Conservation (phyloP, 2,888 invertebrate species). For the Pinctada fucata region DNA sequence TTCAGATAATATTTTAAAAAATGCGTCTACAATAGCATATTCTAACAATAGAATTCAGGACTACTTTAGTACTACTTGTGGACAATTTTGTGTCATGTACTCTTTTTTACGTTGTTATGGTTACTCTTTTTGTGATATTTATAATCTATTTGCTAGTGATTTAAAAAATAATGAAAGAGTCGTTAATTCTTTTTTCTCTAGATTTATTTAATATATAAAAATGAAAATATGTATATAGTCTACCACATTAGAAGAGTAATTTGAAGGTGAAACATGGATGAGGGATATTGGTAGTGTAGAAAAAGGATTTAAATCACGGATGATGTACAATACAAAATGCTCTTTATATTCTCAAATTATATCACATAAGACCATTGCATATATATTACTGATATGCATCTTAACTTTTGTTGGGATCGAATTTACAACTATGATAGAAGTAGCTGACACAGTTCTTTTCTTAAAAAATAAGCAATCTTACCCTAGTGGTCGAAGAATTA, state of each 20-base stretch:
- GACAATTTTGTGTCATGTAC: constrained; percentile 1
- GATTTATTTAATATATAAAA: not conserved
- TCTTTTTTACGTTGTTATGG: constrained; percentile 4
- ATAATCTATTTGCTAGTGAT: not conserved
- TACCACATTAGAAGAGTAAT: too few species aligned
- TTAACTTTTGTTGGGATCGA: too few species aligned
- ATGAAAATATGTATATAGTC: not conserved
- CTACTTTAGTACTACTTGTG: not conserved
- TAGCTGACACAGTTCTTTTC: too few species aligned
- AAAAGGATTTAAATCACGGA: too few species aligned
- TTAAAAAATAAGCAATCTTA: too few species aligned
- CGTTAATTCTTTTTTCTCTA: constrained; percentile 1
- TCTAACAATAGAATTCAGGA: constrained; percentile 1
- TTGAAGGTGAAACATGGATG: too few species aligned
- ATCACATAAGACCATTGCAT: too few species aligned
- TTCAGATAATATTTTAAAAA: not conserved
- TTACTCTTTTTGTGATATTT: constrained; percentile 3
- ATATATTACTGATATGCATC: too few species aligned
- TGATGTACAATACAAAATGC: not conserved
- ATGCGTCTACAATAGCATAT: not conserved
- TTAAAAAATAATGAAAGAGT: constrained; percentile 1
- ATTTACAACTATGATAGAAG: too few species aligned
- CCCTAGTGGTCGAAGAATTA: too few species aligned
- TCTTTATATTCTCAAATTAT: not conserved
- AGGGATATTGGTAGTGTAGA: too few species aligned